A percentile compares a stretch with the other conserved stretches of the same genome.
Conservation (phyloP, 1,140 invertebrate species). For the Trissolcus basalis region DNA sequence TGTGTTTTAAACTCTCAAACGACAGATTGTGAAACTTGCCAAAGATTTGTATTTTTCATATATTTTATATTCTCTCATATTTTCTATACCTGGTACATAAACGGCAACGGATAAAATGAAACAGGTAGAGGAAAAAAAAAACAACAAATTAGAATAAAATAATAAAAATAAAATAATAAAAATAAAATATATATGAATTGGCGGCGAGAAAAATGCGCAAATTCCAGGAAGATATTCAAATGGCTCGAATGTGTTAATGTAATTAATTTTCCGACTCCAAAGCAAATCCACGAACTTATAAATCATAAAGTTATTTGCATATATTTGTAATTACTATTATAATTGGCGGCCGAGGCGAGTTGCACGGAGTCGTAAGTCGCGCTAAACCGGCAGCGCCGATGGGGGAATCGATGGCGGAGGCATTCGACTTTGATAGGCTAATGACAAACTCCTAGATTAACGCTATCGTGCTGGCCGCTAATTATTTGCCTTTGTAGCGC, state of each 20-base stretch:
- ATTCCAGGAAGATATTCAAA: slow-evolving; percentile 19
- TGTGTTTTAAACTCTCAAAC: too few species aligned
- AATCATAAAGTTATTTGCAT: slow-evolving; percentile 27
- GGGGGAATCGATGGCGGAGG: slow-evolving; percentile 58
- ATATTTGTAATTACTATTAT: slow-evolving; percentile 37
- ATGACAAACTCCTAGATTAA: slow-evolving; percentile 76
- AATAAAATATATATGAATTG: slow-evolving; percentile 5
- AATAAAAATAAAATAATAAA: background rate
- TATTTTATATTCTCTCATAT: too few species aligned
- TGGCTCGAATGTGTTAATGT: background rate
- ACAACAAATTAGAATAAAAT: too few species aligned
- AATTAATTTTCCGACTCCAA: slow-evolving; percentile 24
- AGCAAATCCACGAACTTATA: slow-evolving; percentile 14
- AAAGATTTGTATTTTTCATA: too few species aligned
- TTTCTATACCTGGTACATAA: too few species aligned
- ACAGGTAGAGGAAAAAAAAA: too few species aligned
- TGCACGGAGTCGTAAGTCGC: slow-evolving; percentile 60
- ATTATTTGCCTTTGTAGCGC: slow-evolving; percentile 74
- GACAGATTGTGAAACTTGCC: too few species aligned
- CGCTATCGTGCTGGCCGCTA: slow-evolving; percentile 71
- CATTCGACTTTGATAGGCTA: slow-evolving; percentile 74
- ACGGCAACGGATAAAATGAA: too few species aligned
- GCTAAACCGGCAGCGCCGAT: slow-evolving; percentile 24
- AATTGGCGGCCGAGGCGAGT: slow-evolving; percentile 65
- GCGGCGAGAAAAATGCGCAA: slow-evolving; percentile 4